A percentile compares a stretch with the other conserved stretches of the same genome.
Conservation (phyloP, 2,888 invertebrate species). For the Drosophila niveifrons region DNA sequence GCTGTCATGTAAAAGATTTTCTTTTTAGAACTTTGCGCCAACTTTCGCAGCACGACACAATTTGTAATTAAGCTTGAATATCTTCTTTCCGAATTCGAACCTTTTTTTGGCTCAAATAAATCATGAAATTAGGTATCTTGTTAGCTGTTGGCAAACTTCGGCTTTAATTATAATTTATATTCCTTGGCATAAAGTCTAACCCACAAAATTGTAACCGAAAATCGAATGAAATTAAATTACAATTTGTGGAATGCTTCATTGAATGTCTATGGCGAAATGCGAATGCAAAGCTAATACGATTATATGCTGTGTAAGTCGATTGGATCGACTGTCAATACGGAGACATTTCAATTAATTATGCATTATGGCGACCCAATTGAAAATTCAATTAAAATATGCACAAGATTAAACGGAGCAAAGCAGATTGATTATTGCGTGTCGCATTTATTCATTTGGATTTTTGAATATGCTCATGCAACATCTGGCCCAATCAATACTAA, state of each 20-base stretch:
- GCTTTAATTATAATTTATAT: slow-evolving; percentile 67
- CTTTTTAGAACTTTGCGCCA: slow-evolving; percentile 14
- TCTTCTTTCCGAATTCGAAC: neutral
- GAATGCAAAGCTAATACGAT: slow-evolving; percentile 63
- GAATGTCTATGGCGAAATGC: slow-evolving; percentile 37
- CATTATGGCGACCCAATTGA: slow-evolving; percentile 56
- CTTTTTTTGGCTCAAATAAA: slow-evolving; percentile 29
- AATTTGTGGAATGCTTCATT: slow-evolving; percentile 58
- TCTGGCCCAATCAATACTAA: slow-evolving; percentile 61
- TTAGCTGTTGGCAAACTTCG: slow-evolving; percentile 56
- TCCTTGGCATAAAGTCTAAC: slow-evolving; percentile 13
- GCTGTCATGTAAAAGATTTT: neutral
- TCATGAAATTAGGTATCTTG: slow-evolving; percentile 46
- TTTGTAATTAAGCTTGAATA: slow-evolving; percentile 8
- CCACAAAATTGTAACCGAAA: slow-evolving; percentile 8
- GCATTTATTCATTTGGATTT: slow-evolving; percentile 4
- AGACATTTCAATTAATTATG: slow-evolving; percentile 71
- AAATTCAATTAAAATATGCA: slow-evolving; percentile 66
- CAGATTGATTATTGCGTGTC: slow-evolving; percentile 38
- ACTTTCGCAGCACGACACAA: slow-evolving; percentile 26
- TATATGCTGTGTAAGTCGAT: slow-evolving; percentile 37
- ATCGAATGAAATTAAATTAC: slow-evolving; percentile 42
- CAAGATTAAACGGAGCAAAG: slow-evolving; percentile 48
- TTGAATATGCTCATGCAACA: slow-evolving; percentile 12
- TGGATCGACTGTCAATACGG: slow-evolving; percentile 18